Evolutionary conservation across 2,113 vertebrate genomes (phyloP).

Genomic region (Lutjanus erythropterus): DNA sequence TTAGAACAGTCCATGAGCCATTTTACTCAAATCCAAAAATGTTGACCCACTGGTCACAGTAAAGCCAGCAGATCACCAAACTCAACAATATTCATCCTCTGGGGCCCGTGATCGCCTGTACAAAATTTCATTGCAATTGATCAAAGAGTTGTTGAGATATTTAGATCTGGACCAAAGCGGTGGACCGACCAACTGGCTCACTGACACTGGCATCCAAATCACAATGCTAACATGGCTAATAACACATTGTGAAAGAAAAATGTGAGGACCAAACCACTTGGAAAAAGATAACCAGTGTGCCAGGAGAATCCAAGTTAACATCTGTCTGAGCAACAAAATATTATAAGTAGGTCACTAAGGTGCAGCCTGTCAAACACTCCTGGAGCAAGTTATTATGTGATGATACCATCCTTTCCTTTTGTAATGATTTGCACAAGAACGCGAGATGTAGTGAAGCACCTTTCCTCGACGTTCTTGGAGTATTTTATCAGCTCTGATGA

Average conservation of each 20-base stretch:
- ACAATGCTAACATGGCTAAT: neutral
- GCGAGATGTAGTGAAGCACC: neutral
- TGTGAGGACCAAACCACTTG: neutral
- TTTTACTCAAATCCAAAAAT: too few species aligned
- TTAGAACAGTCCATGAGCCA: too few species aligned
- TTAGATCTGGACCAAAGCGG: neutral
- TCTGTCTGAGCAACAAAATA: constrained; percentile 31
- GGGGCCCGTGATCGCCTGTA: neutral
- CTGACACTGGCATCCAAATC: neutral
- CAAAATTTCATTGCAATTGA: neutral
- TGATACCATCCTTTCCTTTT: constrained; percentile 2
- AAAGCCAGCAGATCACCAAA: neutral
- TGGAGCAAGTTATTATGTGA: constrained; percentile 16
- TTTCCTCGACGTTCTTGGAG: neutral
- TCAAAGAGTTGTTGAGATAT: neutral
- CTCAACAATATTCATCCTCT: neutral
- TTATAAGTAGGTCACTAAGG: constrained; percentile 49
- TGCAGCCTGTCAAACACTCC: constrained; percentile 6
- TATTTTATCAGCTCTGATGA: constrained; percentile 16
- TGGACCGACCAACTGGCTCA: neutral
- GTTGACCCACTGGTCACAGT: too few species aligned
- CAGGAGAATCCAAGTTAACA: constrained; percentile 26
- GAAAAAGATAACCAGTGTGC: neutral
- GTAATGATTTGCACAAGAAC: constrained; percentile 19
- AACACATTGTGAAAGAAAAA: neutral